Base-by-base conservation (phyloP, 2,888 invertebrate genomes). In the Thecocarcelia acutangulata region DNA sequence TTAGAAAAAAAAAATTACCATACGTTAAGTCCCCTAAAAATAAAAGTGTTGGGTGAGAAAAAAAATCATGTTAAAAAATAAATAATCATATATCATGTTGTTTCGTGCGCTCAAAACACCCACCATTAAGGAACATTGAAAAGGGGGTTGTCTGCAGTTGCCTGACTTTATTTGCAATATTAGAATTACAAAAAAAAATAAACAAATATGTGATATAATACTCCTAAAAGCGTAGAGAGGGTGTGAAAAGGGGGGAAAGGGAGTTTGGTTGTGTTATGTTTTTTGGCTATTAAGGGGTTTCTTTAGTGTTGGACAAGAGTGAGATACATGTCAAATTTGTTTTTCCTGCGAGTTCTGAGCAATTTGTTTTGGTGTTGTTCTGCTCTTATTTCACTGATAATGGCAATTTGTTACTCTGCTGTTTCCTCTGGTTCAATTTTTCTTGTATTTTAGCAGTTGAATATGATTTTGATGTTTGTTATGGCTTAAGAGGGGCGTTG, bases 41-140 rank as follows among this genome's bases (percentile, higher is more conserved):
- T 19, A 59, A 59, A 52, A 50, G 52, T 46, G 37, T 33, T 33
- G 33, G 6, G 3, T 28, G 1, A 59, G 58, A 28, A 59, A 68
- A 54, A 73, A 69, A 33, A 44, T 28, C 19, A 44, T 44, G 12
- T 11, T 46, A 40, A 40, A 73, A 81, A 78, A 61, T 70, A 82
- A 66, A 82, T 82, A 82, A 78, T 82, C 82, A 78, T 82, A 82
- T 82, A 82, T 82, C 82, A 82, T 78, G 80, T 81, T 73, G 48
- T 80, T 70, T 66, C 54, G 59, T 80, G 81, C 78, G 78, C 69
- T 70, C 69, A 74, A 59, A 66, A 63, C 74, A 50, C 68, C 76
- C 61, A 37, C 50, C 24, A 17, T 59, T 40, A 5, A 33, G 13
- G 11, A 1, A n/a, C 21, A 33, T 3, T 9, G 40, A 68, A 77